These are phyloP conservation scores for Hymenochirus boettgeri DNA, from an alignment of 2,113 vertebrate genomes.

Conservation along the genomic window DNA sequence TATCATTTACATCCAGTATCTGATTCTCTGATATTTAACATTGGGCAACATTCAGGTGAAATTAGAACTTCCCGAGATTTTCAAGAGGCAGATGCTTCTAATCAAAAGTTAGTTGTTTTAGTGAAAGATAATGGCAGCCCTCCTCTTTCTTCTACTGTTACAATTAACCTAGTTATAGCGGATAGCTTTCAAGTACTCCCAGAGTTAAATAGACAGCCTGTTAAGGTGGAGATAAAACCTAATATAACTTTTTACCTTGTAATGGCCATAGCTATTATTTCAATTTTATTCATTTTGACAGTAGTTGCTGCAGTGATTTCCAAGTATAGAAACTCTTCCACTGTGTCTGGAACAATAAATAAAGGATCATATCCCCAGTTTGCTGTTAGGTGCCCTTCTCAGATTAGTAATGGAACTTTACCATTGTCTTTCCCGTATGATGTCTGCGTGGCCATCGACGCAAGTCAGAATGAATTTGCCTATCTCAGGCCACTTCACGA, in stretches of 20 bases:
- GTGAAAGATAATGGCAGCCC: constrained; percentile 57
- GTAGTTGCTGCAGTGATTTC: constrained; percentile 15
- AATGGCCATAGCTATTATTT: constrained; percentile 39
- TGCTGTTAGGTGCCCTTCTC: constrained; percentile 8
- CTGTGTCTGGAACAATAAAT: neutral
- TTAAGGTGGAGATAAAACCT: neutral
- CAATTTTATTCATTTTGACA: constrained; percentile 31
- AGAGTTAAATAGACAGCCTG: neutral
- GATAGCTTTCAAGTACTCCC: constrained; percentile 50
- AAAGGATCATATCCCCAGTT: constrained; percentile 13
- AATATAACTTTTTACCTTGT: constrained; percentile 40
- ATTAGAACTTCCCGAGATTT: constrained; percentile 56
- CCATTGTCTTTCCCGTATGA: constrained; percentile 28
- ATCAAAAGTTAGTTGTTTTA: constrained; percentile 47
- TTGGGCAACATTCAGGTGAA: constrained; percentile 56
- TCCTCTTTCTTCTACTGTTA: constrained; percentile 55
- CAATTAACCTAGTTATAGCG: constrained; percentile 64
- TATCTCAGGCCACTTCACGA: constrained; percentile 14
- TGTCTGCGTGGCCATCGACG: constrained; percentile 27
- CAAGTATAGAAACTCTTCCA: constrained; percentile 26
- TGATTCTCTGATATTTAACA: constrained; percentile 52
- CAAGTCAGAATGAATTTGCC: constrained; percentile 27
- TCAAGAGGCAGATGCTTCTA: constrained; percentile 48
- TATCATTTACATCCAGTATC: constrained; percentile 57
- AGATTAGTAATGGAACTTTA: constrained; percentile 21